A percentile compares a stretch with the other conserved stretches of the same genome.
These are phyloP conservation scores for Phyllostomus discolor DNA, from an alignment of 2,113 vertebrate species.

Conservation along the genomic window DNA sequence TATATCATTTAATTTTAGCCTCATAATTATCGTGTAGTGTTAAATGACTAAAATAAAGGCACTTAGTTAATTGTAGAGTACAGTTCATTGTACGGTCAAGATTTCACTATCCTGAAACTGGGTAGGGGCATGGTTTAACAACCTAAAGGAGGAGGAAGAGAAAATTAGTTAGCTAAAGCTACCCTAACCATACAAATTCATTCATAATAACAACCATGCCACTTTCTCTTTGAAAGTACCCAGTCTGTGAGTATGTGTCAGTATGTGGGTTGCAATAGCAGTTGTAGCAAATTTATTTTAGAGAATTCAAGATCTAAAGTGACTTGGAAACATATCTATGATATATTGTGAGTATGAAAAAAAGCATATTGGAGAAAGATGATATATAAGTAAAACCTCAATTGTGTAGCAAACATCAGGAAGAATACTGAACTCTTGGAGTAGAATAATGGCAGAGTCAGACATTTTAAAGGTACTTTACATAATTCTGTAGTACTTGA, in stretches of 20 bases:
- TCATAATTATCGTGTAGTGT: background rate
- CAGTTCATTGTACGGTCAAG: background rate
- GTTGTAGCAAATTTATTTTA: background rate
- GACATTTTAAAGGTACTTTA: background rate
- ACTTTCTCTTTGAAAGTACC: background rate
- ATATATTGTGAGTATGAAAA: background rate
- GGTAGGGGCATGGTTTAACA: background rate
- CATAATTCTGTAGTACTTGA: background rate
- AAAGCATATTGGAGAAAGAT: background rate
- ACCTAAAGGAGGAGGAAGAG: background rate
- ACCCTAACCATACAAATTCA: background rate
- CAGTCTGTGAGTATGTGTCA: background rate
- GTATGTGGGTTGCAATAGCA: background rate
- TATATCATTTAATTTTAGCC: background rate
- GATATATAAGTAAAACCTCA: background rate
- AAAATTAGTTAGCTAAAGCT: background rate
- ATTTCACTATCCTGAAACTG: background rate
- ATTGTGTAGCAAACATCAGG: background rate
- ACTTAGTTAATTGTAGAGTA: background rate
- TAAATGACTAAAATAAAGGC: background rate
- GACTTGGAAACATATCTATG: background rate
- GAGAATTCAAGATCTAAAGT: constrained; percentile 14
- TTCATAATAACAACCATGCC: background rate
- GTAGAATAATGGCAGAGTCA: background rate
- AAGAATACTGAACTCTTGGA: background rate